Evolutionary conservation across 2,113 vertebrate species (phyloP).

Genomic region (Aramus guarauna): DNA sequence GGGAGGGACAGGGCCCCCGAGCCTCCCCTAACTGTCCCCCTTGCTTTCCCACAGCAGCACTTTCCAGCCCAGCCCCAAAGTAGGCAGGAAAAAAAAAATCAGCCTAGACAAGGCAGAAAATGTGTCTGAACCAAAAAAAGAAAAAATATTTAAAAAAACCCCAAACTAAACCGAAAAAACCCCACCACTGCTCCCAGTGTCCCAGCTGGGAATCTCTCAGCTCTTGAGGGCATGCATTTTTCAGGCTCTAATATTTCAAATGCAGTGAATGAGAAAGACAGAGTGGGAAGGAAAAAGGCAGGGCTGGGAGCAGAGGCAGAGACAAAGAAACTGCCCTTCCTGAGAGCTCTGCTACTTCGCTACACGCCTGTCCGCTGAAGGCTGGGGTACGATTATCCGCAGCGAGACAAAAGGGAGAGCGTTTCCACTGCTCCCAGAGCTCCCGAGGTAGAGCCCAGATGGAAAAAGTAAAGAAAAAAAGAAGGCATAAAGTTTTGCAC

Average conservation of each 20-base stretch:
- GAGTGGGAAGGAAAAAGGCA: constrained; percentile 17
- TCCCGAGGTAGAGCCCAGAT: not conserved
- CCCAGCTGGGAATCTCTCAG: not conserved
- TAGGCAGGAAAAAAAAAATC: not conserved
- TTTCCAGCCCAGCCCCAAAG: constrained; percentile 4
- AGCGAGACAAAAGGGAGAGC: constrained; percentile 15
- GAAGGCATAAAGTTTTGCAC: not conserved
- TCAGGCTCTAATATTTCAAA: constrained; percentile 23
- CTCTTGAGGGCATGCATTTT: not conserved
- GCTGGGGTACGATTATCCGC: not conserved
- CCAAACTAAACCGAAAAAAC: not conserved
- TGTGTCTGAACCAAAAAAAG: not conserved
- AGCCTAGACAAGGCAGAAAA: not conserved
- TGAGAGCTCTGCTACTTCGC: not conserved
- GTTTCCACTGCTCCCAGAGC: not conserved
- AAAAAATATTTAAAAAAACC: too few species aligned
- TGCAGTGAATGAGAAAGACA: not conserved
- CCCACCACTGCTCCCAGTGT: not conserved
- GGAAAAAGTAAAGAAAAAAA: not conserved
- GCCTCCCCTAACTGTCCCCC: constrained; percentile 43
- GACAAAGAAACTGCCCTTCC: constrained; percentile 60
- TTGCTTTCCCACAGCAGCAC: constrained; percentile 13
- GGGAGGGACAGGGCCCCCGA: constrained; percentile 32
- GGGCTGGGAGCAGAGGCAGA: constrained; percentile 26
- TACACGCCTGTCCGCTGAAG: not conserved